These are phyloP conservation scores for Luperina testacea DNA, from an alignment of 2,888 invertebrate genomes.

Conservation along the genomic window DNA sequence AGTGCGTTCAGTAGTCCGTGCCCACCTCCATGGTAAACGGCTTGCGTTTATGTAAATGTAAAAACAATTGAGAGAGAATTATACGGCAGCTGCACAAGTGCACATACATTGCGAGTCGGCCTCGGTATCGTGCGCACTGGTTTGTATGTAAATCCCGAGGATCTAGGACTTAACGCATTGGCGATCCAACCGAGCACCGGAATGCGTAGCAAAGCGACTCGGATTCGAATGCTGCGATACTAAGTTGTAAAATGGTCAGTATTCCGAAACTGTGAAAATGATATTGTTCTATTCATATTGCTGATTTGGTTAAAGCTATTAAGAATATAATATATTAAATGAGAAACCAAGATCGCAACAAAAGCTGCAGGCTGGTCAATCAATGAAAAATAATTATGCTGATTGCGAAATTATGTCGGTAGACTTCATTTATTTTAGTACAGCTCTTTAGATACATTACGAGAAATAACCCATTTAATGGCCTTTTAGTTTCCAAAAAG, in stretches of 20 bases:
- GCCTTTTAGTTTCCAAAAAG: conserved; percentile 25
- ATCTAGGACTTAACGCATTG: conserved; percentile 59
- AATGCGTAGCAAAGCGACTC: conserved; percentile 24
- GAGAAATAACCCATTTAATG: conserved; percentile 11
- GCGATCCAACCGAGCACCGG: conserved; percentile 32
- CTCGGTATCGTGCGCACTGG: conserved; percentile 38
- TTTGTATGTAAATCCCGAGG: conserved; percentile 56
- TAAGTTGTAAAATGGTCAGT: not conserved
- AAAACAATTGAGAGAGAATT: conserved; percentile 46
- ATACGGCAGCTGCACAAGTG: conserved; percentile 52
- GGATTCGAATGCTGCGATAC: conserved; percentile 4
- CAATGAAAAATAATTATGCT: not conserved
- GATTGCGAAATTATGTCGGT: not conserved
- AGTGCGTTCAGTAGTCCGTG: not conserved
- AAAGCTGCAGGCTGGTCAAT: too few relatives aligned
- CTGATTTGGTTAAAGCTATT: not conserved
- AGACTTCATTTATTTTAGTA: not conserved
- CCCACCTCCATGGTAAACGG: not conserved
- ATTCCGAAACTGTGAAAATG: not conserved
- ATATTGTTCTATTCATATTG: not conserved
- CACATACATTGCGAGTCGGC: conserved; percentile 32
- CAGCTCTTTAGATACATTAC: conserved; percentile 8
- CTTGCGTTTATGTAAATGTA: conserved; percentile 35
- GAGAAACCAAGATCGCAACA: not conserved
- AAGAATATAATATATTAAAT: not conserved